Percentiles rank a stretch among this genome's conserved stretches.
Evolutionary conservation across 2,797 vertebrate species (phyloP).

Genomic region (Acanthurus lineatus): DNA sequence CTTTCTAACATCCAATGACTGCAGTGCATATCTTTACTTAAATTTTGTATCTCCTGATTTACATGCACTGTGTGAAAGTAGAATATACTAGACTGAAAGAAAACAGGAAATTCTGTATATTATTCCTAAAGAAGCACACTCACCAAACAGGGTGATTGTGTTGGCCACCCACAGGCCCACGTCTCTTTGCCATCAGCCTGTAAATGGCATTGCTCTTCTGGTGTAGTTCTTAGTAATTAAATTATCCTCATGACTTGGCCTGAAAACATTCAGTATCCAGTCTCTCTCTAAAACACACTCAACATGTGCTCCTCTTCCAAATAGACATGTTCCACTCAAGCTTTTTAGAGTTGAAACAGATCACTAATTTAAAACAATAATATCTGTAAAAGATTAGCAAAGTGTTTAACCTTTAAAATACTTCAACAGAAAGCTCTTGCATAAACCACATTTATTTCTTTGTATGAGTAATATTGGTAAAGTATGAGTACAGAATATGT

Average conservation of each 20-base stretch:
- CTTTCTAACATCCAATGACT: neutral
- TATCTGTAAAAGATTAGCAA: neutral
- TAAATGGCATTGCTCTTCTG: neutral
- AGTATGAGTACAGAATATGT: neutral
- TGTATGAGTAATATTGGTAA: neutral
- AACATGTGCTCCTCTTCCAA: neutral
- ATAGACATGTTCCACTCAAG: neutral
- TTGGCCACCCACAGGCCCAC: slow-evolving; percentile 26
- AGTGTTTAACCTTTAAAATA: neutral
- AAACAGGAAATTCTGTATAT: slow-evolving; percentile 1
- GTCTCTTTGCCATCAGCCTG: slow-evolving; percentile 29
- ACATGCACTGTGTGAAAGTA: neutral
- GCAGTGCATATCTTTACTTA: neutral
- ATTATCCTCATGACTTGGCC: slow-evolving; percentile 15
- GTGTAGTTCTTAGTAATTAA: slow-evolving; percentile 9
- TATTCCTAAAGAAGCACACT: slow-evolving; percentile 17
- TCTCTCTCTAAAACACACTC: slow-evolving; percentile 3
- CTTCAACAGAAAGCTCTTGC: neutral
- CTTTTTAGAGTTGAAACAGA: neutral
- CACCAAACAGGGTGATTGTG: slow-evolving; percentile 23
- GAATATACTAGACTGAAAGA: neutral
- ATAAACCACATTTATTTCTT: neutral
- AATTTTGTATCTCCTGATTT: neutral
- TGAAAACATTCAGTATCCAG: slow-evolving; percentile 7
- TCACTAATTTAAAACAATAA: neutral